Evolutionary conservation across 1,140 invertebrate genomes (phyloP), one percentile per base, ranked within the genome.

Genomic region (Drosophila navojoa): DNA sequence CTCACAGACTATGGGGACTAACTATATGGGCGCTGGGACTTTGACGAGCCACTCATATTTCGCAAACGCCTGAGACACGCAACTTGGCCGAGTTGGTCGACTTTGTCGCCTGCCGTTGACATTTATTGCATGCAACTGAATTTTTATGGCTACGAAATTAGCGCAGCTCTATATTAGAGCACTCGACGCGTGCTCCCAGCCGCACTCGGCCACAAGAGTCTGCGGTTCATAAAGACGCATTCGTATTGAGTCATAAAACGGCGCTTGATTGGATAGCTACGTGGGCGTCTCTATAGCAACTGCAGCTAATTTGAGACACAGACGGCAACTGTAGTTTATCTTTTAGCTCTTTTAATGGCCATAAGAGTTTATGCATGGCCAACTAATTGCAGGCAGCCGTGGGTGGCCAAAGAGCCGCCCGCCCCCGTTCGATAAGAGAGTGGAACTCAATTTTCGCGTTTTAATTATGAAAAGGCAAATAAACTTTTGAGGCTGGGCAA

Each of bases 81-180:
- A 71, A 74, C 35, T 44, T 45, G 66, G 54, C 29, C 66, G 32
- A 29, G 27, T 29, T 29, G 27, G 4, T 42, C 58, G 55, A 58
- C 58, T 76, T 63, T 67, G 66, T 58, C 73, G 67, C 74, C 81
- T 84, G 79, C 44, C 82, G 86, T 63, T 82, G 79, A 87, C 82
- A 74, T 82, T 87, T 87, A 89, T 82, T 69, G 76, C 82, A 63
- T 74, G 54, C 76, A 87, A 89, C 86, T 74, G 82, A 89, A 89
- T 81, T 87, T 87, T 89, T 89, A 87, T 89, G 49, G 76, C 79
- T 60, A 61, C 77, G 67, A 87, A 87, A 87, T 87, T 87, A 87
- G 82, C 87, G 72, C 76, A 72, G 79, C 77, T 71, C 79, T 89
- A 70, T 76, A 50, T 54, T 61, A 62, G 71, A 44, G 50, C 53